These are phyloP conservation scores for Ceramica pisi DNA, from an alignment of 2,888 invertebrate species.

Conservation along the genomic window DNA sequence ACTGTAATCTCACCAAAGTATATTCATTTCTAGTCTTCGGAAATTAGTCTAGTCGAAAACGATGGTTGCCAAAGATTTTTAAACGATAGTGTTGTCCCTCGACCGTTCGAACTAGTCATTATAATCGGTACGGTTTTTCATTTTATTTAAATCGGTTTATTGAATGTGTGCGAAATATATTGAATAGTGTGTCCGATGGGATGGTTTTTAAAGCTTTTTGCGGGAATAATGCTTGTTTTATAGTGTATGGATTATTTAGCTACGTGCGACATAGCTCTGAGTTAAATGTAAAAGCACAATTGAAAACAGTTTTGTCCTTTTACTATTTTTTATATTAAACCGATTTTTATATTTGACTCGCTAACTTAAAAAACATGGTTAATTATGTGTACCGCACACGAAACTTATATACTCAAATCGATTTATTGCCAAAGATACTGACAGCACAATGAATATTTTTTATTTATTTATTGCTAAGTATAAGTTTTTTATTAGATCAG, in stretches of 20 bases:
- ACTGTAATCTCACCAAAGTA: constrained; percentile 71
- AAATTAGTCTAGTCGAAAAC: constrained; percentile 77
- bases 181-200: constrained; percentile 4
- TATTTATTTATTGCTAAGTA: constrained; percentile 72
- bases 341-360: constrained; percentile 4
- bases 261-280: not conserved
- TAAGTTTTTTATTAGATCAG: constrained; percentile 74
- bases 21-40: constrained; percentile 75
- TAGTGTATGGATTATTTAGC: constrained; percentile 10
- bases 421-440: constrained; percentile 61
- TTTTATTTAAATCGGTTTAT: constrained; percentile 18
- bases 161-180: constrained; percentile 38
- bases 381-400: constrained; percentile 19
- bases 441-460: constrained; percentile 79
- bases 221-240: constrained; percentile 45
- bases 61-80: constrained; percentile 79
- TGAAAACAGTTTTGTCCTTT: not conserved
- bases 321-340: not conserved
- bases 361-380: not conserved
- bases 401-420: constrained; percentile 6
- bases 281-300: constrained; percentile 7
- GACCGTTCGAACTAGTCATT: constrained; percentile 86
- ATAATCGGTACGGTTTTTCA: constrained; percentile 57
- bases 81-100: constrained; percentile 65
- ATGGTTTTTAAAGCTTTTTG: constrained; percentile 25